Percentiles rank a stretch among this genome's conserved stretches.
Conservation (phyloP, 2,888 invertebrate genomes). For the Parelbella ahira region DNA sequence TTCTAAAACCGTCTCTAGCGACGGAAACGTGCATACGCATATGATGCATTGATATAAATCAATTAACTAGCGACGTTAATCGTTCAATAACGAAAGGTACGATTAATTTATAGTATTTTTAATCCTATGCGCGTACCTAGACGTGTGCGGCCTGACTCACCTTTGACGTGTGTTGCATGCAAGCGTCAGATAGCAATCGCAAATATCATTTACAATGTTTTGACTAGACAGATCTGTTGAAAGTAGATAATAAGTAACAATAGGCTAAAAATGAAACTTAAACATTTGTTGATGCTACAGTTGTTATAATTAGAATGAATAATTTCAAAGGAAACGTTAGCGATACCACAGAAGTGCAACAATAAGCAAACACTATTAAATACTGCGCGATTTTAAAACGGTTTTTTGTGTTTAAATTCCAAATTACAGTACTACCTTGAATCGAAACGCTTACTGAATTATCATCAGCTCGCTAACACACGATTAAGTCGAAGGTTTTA, state of each 20-base stretch:
- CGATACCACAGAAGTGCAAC: no score
- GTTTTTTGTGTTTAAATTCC: slow-evolving; percentile 9
- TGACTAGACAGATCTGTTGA: slow-evolving; percentile 11
- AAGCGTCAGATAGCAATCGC: slow-evolving; percentile 3
- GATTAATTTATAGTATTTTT: slow-evolving; percentile 16
- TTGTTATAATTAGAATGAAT: no score
- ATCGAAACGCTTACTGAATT: slow-evolving; percentile 20
- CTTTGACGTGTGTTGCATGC: slow-evolving; percentile 19
- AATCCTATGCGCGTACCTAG: slow-evolving; percentile 8
- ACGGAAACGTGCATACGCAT: background rate
- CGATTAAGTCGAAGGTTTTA: slow-evolving; percentile 25
- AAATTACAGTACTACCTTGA: slow-evolving; percentile 9
- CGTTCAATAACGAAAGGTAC: background rate
- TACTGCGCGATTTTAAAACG: background rate
- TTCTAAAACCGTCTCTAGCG: no score
- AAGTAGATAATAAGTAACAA: slow-evolving; percentile 1
- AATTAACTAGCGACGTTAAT: slow-evolving; percentile 10
- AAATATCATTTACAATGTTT: slow-evolving; percentile 8
- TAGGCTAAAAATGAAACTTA: slow-evolving; percentile 3
- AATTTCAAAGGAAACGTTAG: no score
- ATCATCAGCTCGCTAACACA: slow-evolving; percentile 16
- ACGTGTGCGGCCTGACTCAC: slow-evolving; percentile 16
- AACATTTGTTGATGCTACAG: no score
- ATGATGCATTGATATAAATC: slow-evolving; percentile 1
- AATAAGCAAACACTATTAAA: no score